A percentile compares a stretch with the other conserved stretches of the same genome.
Evolutionary conservation across 2,888 invertebrate species (phyloP).

Genomic region (Siphlonurus alternatus): DNA sequence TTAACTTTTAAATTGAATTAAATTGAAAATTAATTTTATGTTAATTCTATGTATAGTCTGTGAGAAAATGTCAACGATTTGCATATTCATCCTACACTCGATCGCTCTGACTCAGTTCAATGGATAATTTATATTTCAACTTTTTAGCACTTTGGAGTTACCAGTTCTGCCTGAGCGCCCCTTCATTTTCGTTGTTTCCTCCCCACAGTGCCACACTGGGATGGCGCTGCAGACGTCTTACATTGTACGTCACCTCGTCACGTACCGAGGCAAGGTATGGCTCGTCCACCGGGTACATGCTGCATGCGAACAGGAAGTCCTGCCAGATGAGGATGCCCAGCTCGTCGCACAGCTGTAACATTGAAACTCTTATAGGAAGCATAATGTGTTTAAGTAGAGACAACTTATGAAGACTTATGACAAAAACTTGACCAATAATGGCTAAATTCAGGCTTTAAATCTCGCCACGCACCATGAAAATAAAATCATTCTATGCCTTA

Average conservation of each 20-base stretch:
- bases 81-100: too few species aligned
- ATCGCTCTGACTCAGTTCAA: too few species aligned
- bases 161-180: slow-evolving; percentile 39
- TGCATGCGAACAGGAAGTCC: slow-evolving; percentile 93
- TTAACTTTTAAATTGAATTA: too few species aligned
- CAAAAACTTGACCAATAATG: too few species aligned
- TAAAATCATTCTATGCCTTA: too few species aligned
- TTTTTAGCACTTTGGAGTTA: not conserved
- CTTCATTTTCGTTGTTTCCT: slow-evolving; percentile 94
- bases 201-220: slow-evolving; percentile 79
- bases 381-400: too few species aligned
- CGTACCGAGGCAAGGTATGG: slow-evolving; percentile 56
- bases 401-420: too few species aligned
- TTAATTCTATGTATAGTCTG: too few species aligned
- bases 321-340: slow-evolving; percentile 93
- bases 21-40: too few species aligned
- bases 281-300: slow-evolving; percentile 70
- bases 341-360: slow-evolving; percentile 49
- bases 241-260: slow-evolving; percentile 64
- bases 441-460: too few species aligned
- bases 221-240: slow-evolving; percentile 66
- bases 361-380: too few species aligned
- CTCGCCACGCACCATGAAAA: too few species aligned
- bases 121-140: not conserved
- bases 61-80: not conserved